Evolutionary conservation across 2,797 vertebrate genomes (phyloP).

Genomic region (Xenopus petersii): DNA sequence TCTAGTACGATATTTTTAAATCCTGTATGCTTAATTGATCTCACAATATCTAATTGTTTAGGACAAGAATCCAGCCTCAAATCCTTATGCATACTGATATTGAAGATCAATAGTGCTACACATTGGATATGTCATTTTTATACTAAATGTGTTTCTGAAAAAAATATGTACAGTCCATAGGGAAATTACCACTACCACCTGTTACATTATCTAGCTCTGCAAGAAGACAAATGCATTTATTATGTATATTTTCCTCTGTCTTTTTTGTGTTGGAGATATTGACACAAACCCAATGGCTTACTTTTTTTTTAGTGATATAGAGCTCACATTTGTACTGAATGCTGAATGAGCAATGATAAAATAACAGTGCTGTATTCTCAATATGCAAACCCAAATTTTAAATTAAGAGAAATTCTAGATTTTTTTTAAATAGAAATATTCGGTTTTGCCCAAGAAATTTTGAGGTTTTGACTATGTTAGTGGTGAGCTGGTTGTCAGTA

Average conservation of each 20-base stretch:
- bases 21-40: not conserved
- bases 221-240: constrained; percentile 49
- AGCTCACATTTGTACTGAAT: constrained; percentile 27
- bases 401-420: too few species aligned
- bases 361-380: too few species aligned
- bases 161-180: constrained; percentile 45
- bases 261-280: constrained; percentile 36
- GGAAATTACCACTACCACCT: constrained; percentile 47
- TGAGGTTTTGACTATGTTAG: too few species aligned
- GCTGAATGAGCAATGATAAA: not conserved
- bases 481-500: too few species aligned
- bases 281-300: constrained; percentile 34
- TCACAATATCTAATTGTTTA: constrained; percentile 43
- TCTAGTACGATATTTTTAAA: not conserved
- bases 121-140: constrained; percentile 47
- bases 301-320: constrained; percentile 19
- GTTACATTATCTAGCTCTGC: constrained; percentile 41
- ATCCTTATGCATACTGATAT: constrained; percentile 44
- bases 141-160: constrained; percentile 46
- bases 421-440: too few species aligned
- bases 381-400: too few species aligned
- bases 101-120: constrained; percentile 44
- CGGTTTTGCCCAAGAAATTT: too few species aligned
- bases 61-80: constrained; percentile 41
- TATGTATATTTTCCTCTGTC: constrained; percentile 45